phyloP scores from a whole-genome alignment of 2,113 vertebrate species.

The Lepisosteus osseus region DNA sequence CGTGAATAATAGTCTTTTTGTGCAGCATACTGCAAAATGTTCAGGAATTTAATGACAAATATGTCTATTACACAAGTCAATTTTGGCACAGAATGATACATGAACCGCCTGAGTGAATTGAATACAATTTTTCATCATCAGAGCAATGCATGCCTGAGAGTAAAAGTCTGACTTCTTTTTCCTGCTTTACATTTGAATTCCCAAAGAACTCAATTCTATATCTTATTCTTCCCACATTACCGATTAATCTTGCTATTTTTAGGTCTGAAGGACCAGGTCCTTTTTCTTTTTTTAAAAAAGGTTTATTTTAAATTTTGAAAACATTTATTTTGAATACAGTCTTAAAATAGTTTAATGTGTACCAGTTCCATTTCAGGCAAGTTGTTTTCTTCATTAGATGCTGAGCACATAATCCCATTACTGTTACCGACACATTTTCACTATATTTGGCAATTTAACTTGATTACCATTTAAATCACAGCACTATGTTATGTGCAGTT shows the following conservation, averaged over 20 bases:
- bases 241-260: too few relatives aligned
- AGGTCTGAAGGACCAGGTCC: too few relatives aligned
- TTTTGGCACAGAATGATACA: background rate
- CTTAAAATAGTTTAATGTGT: background rate
- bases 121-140: background rate
- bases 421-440: background rate
- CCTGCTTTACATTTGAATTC: background rate
- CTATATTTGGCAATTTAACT: background rate
- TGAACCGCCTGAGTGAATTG: background rate
- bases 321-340: background rate
- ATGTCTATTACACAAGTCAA: too few relatives aligned
- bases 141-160: background rate
- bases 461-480: constrained; percentile 3
- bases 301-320: too few relatives aligned
- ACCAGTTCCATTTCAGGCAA: background rate
- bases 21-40: too few relatives aligned
- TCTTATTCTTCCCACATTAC: too few relatives aligned
- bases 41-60: too few relatives aligned
- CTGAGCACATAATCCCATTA: background rate
- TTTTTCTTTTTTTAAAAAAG: too few relatives aligned
- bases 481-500: background rate
- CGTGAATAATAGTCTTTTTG: too few relatives aligned
- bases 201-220: background rate
- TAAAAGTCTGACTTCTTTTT: background rate
- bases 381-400: background rate